A percentile compares a stretch with the other conserved stretches of the same genome.
Conservation (phyloP, 2,797 vertebrate species). For the Avahi laniger region DNA sequence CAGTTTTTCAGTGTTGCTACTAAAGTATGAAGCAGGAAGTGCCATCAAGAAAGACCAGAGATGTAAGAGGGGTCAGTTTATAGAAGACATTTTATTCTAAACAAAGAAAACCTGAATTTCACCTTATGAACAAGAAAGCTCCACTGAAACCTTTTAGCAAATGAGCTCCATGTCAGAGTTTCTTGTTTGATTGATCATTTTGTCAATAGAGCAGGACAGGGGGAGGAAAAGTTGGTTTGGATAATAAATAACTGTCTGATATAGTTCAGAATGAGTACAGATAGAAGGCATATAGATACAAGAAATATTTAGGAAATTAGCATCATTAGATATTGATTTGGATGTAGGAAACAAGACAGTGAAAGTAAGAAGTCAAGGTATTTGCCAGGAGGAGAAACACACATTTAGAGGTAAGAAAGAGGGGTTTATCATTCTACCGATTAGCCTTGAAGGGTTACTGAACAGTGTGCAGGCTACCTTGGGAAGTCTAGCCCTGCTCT, state of each 20-base stretch:
- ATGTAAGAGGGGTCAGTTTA: neutral
- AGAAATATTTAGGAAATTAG: neutral
- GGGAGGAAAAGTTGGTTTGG: neutral
- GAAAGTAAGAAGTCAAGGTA: neutral
- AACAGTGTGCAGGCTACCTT: neutral
- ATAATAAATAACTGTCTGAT: neutral
- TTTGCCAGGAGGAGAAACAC: neutral
- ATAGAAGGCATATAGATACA: neutral
- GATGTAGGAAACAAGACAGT: neutral
- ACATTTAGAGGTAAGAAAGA: neutral
- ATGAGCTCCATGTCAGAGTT: neutral
- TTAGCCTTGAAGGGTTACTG: neutral
- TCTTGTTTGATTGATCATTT: constrained; percentile 7
- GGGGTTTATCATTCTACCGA: neutral
- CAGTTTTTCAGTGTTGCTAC: neutral
- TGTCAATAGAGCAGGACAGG: neutral
- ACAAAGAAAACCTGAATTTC: neutral
- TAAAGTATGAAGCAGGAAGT: neutral
- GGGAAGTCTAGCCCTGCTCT: neutral
- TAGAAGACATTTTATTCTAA: neutral
- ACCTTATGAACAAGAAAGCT: neutral
- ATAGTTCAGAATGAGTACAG: neutral
- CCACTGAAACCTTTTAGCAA: neutral
- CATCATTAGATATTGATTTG: neutral
- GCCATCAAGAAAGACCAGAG: neutral